Conservation (phyloP, 2,797 vertebrate genomes). For the Bradypodion ventrale region DNA sequence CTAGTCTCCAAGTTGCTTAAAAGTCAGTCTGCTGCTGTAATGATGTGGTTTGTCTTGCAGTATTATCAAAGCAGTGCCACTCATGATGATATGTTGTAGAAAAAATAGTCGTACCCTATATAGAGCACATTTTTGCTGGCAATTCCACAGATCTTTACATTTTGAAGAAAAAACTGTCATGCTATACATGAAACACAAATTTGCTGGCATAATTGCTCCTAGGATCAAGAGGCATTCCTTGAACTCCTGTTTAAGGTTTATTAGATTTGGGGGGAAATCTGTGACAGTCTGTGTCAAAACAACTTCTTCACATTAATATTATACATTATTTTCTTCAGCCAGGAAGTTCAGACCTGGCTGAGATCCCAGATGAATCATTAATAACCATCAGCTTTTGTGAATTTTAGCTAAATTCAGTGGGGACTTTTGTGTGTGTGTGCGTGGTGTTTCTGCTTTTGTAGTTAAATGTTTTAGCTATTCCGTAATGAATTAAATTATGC, state of each 20-base stretch:
- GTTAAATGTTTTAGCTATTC: constrained; percentile 29
- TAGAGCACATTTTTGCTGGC: background rate
- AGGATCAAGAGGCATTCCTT: background rate
- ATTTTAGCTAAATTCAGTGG: background rate
- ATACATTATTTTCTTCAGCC: constrained; percentile 1
- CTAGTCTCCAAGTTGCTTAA: background rate
- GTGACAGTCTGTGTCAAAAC: background rate
- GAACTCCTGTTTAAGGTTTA: background rate
- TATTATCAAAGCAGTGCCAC: background rate
- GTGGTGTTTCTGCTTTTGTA: background rate
- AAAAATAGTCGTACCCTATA: background rate
- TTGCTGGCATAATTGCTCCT: background rate
- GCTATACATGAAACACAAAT: background rate
- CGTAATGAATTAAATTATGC: constrained; percentile 26
- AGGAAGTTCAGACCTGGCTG: constrained; percentile 14
- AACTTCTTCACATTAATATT: constrained; percentile 4
- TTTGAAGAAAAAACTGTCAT: background rate
- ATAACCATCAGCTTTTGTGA: constrained; percentile 11
- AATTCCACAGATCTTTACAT: background rate
- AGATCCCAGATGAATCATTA: constrained; percentile 9
- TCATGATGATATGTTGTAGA: background rate
- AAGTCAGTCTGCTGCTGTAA: background rate
- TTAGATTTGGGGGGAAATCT: background rate
- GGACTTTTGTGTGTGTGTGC: background rate
- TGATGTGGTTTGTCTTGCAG: background rate